Evolutionary conservation across 1,140 invertebrate species (phyloP).

Genomic region (Drosophila insularis): DNA sequence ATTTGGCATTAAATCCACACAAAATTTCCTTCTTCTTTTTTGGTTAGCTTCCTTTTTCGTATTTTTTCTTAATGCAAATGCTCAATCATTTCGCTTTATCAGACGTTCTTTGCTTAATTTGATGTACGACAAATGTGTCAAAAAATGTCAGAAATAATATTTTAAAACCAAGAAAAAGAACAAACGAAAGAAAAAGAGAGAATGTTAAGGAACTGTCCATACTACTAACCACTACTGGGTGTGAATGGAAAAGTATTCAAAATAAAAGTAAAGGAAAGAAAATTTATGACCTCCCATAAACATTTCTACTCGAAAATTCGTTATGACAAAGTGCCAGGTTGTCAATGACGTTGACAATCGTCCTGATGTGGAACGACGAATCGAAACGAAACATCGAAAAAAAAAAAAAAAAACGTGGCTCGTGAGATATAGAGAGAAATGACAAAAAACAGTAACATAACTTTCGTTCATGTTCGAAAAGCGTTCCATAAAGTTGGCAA

Average conservation of each 20-base stretch:
- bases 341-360: slow-evolving; percentile 46
- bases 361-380: slow-evolving; percentile 14
- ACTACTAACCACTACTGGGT: neutral
- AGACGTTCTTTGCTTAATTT: slow-evolving; percentile 47
- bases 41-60: slow-evolving; percentile 11
- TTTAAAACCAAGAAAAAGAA: slow-evolving; percentile 1
- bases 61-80: slow-evolving; percentile 60
- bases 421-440: slow-evolving; percentile 18
- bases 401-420: slow-evolving; percentile 36
- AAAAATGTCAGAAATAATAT: slow-evolving; percentile 57
- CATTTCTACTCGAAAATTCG: slow-evolving; percentile 56
- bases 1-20: neutral
- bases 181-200: slow-evolving; percentile 22
- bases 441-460: slow-evolving; percentile 35
- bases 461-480: slow-evolving; percentile 58
- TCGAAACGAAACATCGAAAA: neutral
- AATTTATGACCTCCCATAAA: slow-evolving; percentile 72
- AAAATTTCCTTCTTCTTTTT: neutral
- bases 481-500: slow-evolving; percentile 60
- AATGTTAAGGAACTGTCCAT: slow-evolving; percentile 25
- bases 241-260: slow-evolving; percentile 19
- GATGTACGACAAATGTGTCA: slow-evolving; percentile 70
- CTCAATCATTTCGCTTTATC: slow-evolving; percentile 64
- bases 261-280: slow-evolving; percentile 30
- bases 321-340: slow-evolving; percentile 47